phyloP scores from a whole-genome alignment of 1,140 invertebrate species.

The Macrotrachela quadricornifera region DNA sequence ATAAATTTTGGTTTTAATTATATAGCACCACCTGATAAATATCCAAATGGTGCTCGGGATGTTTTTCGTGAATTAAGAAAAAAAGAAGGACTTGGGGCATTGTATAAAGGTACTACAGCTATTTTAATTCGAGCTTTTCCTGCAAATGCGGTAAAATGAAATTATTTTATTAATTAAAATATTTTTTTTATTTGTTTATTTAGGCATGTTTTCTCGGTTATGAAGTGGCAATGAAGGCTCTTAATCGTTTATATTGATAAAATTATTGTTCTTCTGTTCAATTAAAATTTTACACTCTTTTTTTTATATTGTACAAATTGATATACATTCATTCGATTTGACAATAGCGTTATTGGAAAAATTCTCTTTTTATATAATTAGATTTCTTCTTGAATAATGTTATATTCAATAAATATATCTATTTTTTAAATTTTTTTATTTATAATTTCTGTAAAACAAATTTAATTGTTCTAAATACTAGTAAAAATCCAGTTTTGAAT shows the following conservation, averaged over 20 bases:
- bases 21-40: conserved; percentile 31
- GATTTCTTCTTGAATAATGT: no score
- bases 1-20: neutral
- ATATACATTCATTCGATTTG: no score
- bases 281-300: no score
- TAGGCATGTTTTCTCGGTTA: conserved; percentile 10
- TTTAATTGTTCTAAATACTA: no score
- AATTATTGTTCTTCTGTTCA: no score
- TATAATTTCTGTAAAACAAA: no score
- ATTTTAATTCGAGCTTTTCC: conserved; percentile 4
- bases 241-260: neutral
- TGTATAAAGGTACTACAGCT: conserved; percentile 3
- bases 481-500: no score
- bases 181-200: conserved; percentile 8
- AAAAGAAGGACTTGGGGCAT: conserved; percentile 1
- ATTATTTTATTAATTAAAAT: conserved; percentile 37
- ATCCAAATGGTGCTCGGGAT: neutral
- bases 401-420: no score
- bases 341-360: no score
- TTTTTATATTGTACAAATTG: no score
- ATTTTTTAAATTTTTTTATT: no score
- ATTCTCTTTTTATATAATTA: no score
- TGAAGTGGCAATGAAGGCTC: conserved; percentile 1
- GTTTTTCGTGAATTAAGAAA: conserved; percentile 3
- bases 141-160: conserved; percentile 45